Evolutionary conservation across 2,113 vertebrate genomes (phyloP), one percentile per base, ranked within the genome.

Genomic region (Pollimyrus isidori): DNA sequence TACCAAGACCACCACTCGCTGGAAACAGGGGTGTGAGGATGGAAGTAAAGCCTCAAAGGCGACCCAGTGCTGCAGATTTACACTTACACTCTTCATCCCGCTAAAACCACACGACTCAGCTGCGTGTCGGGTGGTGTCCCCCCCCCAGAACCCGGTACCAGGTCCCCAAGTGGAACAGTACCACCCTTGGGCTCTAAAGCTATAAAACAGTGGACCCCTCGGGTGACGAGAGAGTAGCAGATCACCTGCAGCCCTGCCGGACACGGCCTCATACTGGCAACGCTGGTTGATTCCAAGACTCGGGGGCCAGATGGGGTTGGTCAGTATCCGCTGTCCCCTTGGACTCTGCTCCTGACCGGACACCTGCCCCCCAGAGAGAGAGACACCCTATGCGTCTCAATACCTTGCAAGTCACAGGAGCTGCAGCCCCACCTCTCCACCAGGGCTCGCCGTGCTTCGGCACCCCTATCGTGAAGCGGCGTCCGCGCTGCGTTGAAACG

Each of bases 261-360:
- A 11, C 15, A 10, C 13, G 86, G 89, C 84, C 93, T 97, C 95
- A 92, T 98, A 99, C 86, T 97, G 96, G 94, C 98, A 99, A 93
- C 92, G 95, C 90, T 95, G 95, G 82, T 94, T 97, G 94, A 99
- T 98, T 86, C 98, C 98, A 89, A 99, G 92, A 89, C 94, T 96
- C 90, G 91, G 92, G 80, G 98, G 97, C 98, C 98, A 99, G 94
- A 99, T 97, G 0, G 98, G 98, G 89, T 95, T 95, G 58, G 94
- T 84, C 89, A 99, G 95, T 90, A 97, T 92, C 91, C 97, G 97
- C 90, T 97, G 97, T 46, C 97, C 96, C 91, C 95, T 95, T 86
- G 96, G 93, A 89, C 89, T 95, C 86, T 92, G 92, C 92, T 99
- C 97, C 95, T 99, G 98, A 90, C 98, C 98, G 26, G 98, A 99